Evolutionary conservation across 1,140 invertebrate genomes (phyloP), one percentile per base, ranked within the genome.

Genomic region (Nautilus pompilius): DNA sequence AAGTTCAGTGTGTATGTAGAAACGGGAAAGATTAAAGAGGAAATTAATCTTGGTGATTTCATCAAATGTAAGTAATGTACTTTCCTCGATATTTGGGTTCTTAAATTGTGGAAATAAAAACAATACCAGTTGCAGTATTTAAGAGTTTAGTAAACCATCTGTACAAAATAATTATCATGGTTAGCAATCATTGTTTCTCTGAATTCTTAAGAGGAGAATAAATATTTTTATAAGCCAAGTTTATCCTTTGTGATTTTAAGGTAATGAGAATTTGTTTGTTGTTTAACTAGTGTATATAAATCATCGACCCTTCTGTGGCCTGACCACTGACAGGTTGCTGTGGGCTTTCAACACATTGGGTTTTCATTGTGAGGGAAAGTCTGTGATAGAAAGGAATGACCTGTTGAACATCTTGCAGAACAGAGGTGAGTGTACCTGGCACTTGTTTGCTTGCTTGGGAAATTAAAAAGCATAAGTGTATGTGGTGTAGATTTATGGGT

Each of bases 31-130:
- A 78, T 86, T 24, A 73, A 83, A 2, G 82, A 85, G 0, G 83
- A 87, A 56, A 86, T 91, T 46, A 85, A 86, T 62, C 89, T 91
- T 64, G 85, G 88, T 30, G 87, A 90, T 36, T 90, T 91, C 70
- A 87, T 91, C 2, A 88, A 86, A 78, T 75, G 81, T 83, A 75
- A 76, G 75, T 74, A n/a, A n/a, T n/a, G n/a, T n/a, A n/a, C n/a
- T n/a, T n/a, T n/a, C n/a, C n/a, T n/a, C n/a, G n/a, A n/a, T n/a
- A n/a, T n/a, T n/a, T n/a, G n/a, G n/a, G n/a, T n/a, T n/a, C n/a
- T n/a, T n/a, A n/a, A n/a, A n/a, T n/a, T n/a, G n/a, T n/a, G n/a
- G n/a, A n/a, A n/a, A n/a, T n/a, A n/a, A n/a, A n/a, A n/a, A n/a
- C n/a, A n/a, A n/a, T n/a, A n/a, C n/a, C n/a, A n/a, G n/a, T n/a